Percentiles rank a stretch among this genome's conserved stretches.
Conservation (phyloP, 2,888 invertebrate genomes). For the Mesochorus sp. region DNA sequence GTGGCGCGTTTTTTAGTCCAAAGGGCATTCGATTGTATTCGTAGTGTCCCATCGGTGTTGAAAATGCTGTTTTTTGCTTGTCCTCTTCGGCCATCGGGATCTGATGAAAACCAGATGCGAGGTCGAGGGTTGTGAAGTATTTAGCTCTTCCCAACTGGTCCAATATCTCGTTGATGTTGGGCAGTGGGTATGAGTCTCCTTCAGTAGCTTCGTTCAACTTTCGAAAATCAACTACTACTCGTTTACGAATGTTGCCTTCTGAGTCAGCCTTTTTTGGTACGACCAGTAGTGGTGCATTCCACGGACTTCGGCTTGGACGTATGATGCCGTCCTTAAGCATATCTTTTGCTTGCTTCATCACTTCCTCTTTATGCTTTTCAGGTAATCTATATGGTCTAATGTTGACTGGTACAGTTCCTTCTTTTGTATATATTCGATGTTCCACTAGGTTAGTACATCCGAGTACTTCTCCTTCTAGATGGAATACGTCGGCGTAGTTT, state of each 20-base stretch:
- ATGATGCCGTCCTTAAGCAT: slow-evolving; percentile 19
- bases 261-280: no score
- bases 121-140: no score
- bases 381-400: slow-evolving; percentile 60
- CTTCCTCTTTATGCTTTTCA: slow-evolving; percentile 42
- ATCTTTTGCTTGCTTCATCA: neutral
- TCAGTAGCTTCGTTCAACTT: no score
- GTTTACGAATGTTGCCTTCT: no score
- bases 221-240: no score
- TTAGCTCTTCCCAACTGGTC: no score
- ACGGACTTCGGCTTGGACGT: slow-evolving; percentile 7
- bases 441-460: slow-evolving; percentile 29
- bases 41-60: no score
- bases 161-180: no score
- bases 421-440: slow-evolving; percentile 44
- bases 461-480: slow-evolving; percentile 57
- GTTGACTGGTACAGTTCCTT: slow-evolving; percentile 45
- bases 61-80: no score
- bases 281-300: slow-evolving; percentile 37
- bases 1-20: slow-evolving; percentile 24
- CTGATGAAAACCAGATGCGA: no score
- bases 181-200: no score
- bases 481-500: slow-evolving; percentile 50
- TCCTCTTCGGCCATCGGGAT: no score
- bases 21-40: slow-evolving; percentile 8